Evolutionary conservation across 2,113 vertebrate genomes (phyloP), one percentile per base, ranked within the genome.

Genomic region (Pteronura brasiliensis): DNA sequence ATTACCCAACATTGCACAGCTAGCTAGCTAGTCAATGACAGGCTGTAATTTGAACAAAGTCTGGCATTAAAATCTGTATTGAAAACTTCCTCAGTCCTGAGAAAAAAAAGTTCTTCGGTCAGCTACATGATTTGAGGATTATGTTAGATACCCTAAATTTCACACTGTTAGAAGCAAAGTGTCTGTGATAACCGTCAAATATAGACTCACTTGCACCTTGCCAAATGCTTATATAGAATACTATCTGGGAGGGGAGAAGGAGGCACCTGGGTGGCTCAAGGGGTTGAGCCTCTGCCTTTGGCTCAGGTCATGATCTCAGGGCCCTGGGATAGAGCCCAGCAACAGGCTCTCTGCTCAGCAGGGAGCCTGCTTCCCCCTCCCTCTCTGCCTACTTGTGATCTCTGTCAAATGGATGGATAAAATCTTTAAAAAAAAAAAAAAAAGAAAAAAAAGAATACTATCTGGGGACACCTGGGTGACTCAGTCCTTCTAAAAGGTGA

Each of bases 41-140:
- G 29, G 49, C 49, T 36, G 0, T 27, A 67, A 88, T 77, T 7
- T 92, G 42, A 88, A 86, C 36, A 52, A 95, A 82, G 13, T 20
- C 20, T 85, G 27, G 31, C 72, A 88, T 80, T 96, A 97, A 90
- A 71, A 86, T 95, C 61, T 90, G 52, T 59, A 59, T 29, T 93
- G 83, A 72, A 57, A 88, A 39, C n/a, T 90, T 84, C 44, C 47
- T 44, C 4, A 39, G 23, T 42, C 71, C 42, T 72, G 71, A 52
- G 11, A 3, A 42, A 72, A 42, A 79, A 47, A 88, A 39, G 29
- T 96, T 84, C 36, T 39, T 52, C 2, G 39, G 27, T 83, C 55
- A 44, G 9, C 42, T 80, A 95, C 34, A 86, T 36, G 42, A 96
- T 85, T 25, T 84, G n/a, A 95, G 31, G 29, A 82, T 76, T 74